Evolutionary conservation across 2,888 invertebrate species (phyloP), one percentile per base, ranked within the genome.

Genomic region (Plutella xylostella): DNA sequence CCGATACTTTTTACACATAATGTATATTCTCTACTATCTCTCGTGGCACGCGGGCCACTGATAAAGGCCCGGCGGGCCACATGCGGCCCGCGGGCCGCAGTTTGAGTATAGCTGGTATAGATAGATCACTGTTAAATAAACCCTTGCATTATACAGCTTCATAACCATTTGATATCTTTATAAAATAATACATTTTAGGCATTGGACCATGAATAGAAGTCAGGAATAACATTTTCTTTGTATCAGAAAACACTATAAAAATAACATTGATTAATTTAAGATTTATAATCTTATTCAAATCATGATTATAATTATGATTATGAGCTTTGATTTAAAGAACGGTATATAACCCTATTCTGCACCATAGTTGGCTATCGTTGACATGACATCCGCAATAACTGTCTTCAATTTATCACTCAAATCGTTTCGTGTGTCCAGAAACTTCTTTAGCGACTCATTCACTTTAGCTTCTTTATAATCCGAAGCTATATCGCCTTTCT

Each of bases 391-490:
- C 11, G 34, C 44, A 12, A 77, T 54, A 38, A 73, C 72, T 3
- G 49, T 49, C 19, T 63, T 70, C 44, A 77, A 42, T n/a, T 69
- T 66, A 1, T 58, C 61, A 31, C 60, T 68, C 19, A 82, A 57
- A 55, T 80, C 78, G n/a, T n/a, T n/a, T 46, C 82, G 63, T 0
- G 72, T 52, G 0, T 72, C 72, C 1, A 61, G 54, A 37, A 82
- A 67, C 51, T 75, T 78, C 48, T 62, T 59, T 48, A 83, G 53
- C 7, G 68, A 57, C 11, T 72, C 71, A 9, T 69, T 62, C 0
- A 80, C 70, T 17, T 70, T 73, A 0, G 71, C 65, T 3, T 72
- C 63, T 42, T 67, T 74, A 47, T 73, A 82, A 48, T 79, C 78
- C 1, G 57, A 52, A 1, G 69, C 70, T 1, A 80, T 42, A 28